Evolutionary conservation across 2,797 vertebrate species (phyloP).

Genomic region (Triplophysa yarkandensis): DNA sequence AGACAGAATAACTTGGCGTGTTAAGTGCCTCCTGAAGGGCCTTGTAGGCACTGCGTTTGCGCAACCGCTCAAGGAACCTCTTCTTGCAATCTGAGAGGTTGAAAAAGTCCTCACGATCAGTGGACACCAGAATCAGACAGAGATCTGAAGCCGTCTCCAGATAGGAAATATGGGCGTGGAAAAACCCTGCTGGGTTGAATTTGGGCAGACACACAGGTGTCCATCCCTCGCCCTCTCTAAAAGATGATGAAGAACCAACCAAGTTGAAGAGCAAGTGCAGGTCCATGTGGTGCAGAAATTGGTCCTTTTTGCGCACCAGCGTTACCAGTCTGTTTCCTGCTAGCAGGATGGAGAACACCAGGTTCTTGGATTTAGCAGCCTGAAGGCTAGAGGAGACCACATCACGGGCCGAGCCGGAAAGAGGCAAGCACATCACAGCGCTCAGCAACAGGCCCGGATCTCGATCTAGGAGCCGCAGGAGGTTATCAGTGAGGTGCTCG

Average conservation of each 20-base stretch:
- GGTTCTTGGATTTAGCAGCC: slow-evolving; percentile 86
- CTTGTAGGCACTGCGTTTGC: slow-evolving; percentile 81
- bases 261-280: slow-evolving; percentile 96
- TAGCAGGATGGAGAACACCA: slow-evolving; percentile 94
- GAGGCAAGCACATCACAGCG: slow-evolving; percentile 88
- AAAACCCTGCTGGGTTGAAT: slow-evolving; percentile 94
- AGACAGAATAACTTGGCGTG: slow-evolving; percentile 83
- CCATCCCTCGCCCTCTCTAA: slow-evolving; percentile 96
- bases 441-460: slow-evolving; percentile 94
- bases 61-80: slow-evolving; percentile 90
- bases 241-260: slow-evolving; percentile 91
- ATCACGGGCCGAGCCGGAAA: slow-evolving; percentile 81
- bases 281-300: slow-evolving; percentile 94
- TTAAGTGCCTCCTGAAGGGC: slow-evolving; percentile 85
- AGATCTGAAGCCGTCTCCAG: slow-evolving; percentile 86
- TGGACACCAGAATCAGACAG: slow-evolving; percentile 93
- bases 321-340: slow-evolving; percentile 89
- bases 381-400: slow-evolving; percentile 87
- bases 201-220: slow-evolving; percentile 96
- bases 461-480: slow-evolving; percentile 86
- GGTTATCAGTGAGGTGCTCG: slow-evolving; percentile 92
- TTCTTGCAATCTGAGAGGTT: slow-evolving; percentile 91
- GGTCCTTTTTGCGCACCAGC: slow-evolving; percentile 93
- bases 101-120: slow-evolving; percentile 95
- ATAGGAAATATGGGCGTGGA: slow-evolving; percentile 97